Base-by-base conservation (phyloP, 2,797 vertebrate genomes). In the Notamacropus eugenii region DNA sequence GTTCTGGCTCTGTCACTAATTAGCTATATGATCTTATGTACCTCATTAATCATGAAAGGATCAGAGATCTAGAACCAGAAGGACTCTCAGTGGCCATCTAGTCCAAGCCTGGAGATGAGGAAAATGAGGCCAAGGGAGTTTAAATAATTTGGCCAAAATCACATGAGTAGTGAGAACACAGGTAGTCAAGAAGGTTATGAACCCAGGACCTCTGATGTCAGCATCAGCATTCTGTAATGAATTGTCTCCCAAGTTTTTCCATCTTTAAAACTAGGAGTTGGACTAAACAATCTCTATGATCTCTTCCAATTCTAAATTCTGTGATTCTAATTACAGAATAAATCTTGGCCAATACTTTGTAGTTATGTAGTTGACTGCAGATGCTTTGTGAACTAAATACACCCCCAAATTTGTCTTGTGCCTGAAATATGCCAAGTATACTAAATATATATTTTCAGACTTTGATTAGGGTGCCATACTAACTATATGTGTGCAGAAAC, bases 381-480 rank as follows among this genome's bases (percentile, higher is more conserved):
- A 87, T 87, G 74, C 74, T 50, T 87, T 87, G 74, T 87, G 74
- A 87, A 50, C 74, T 87, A 87, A 87, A 87, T 50, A 87, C 74
- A 87, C 74, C 74, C 74, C 74, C 74, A 87, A 87, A 87, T 87
- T 87, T 50, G 74, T 50, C 74, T 22, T 82, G 67, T 46, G 67
- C 8, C n/a, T 87, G 74, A 87, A 87, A 87, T 87, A 87, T 50
- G 40, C 74, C 74, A 87, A 87, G 40, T 87, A 87, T 87, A 87
- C 74, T 87, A 87, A 50, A 87, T 87, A 87, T 87, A 87, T 87
- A 46, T 82, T 74, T 87, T 87, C 74, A 87, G 74, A 87, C 74
- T 27, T 87, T 87, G 74, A 87, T 87, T 50, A 87, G 74, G 27
- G n/a, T 87, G 10, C 40, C 74, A 82, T 82, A 46, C 74, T 87